These are phyloP conservation scores for Catharus ustulatus DNA, from an alignment of 2,797 vertebrate genomes.

Conservation along the genomic window DNA sequence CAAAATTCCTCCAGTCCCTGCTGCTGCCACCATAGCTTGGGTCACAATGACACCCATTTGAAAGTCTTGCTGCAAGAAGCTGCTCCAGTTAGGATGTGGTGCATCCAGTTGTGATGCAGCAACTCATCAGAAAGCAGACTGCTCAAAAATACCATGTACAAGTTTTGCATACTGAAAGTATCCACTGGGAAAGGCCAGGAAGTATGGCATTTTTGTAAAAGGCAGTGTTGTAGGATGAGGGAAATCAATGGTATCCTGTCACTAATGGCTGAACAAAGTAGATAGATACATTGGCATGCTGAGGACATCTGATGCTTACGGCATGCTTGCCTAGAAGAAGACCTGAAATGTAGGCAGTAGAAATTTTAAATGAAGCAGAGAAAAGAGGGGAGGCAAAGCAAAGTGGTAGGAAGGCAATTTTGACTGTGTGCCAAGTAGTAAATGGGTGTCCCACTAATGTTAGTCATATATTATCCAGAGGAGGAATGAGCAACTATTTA, in stretches of 20 bases:
- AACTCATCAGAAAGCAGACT: not conserved
- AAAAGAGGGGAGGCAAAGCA: not conserved
- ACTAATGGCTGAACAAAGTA: not conserved
- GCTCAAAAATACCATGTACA: not conserved
- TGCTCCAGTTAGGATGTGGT: not conserved
- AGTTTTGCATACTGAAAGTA: not conserved
- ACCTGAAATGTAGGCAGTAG: not conserved
- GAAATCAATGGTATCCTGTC: not conserved
- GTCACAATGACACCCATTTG: fast-evolving
- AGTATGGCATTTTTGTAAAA: not conserved
- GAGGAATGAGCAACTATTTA: not conserved
- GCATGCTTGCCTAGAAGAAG: not conserved
- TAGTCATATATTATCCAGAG: not conserved
- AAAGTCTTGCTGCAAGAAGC: not conserved
- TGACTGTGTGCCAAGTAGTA: not conserved
- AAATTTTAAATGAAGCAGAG: not conserved
- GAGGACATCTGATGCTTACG: not conserved
- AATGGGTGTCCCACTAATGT: not conserved
- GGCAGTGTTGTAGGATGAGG: not conserved
- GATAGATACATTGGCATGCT: not conserved
- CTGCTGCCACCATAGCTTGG: not conserved
- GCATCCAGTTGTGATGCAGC: not conserved
- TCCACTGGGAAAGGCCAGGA: not conserved
- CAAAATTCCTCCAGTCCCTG: not conserved
- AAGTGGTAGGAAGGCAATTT: not conserved